These are phyloP conservation scores for Garrulus glandarius DNA, from an alignment of 2,797 vertebrate species.

Conservation along the genomic window DNA sequence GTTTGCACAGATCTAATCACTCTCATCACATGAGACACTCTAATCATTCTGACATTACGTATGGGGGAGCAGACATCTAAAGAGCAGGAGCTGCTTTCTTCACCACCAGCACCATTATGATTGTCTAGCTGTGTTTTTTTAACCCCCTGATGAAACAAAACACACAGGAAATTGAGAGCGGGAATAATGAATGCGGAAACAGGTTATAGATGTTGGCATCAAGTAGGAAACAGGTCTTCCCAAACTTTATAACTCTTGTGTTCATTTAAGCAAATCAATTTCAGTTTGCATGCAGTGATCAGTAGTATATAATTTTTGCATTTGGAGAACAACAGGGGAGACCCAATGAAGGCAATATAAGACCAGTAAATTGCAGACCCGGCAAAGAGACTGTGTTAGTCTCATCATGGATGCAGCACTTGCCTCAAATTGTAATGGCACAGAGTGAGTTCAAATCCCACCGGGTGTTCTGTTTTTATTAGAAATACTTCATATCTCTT, in stretches of 20 bases:
- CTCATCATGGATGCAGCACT: conserved; percentile 20
- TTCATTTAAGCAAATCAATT: conserved; percentile 49
- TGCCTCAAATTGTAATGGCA: conserved; percentile 41
- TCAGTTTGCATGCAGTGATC: conserved; percentile 4
- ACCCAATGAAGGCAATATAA: conserved; percentile 39
- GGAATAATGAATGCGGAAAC: background rate
- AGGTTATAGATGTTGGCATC: conserved; percentile 1
- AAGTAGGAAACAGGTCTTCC: conserved; percentile 3
- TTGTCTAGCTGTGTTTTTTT: background rate
- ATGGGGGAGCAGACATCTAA: background rate
- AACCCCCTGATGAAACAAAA: conserved; percentile 2
- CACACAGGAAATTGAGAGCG: conserved; percentile 3
- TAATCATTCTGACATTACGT: conserved; percentile 31
- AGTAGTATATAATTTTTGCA: conserved; percentile 46
- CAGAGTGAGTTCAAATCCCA: conserved; percentile 56
- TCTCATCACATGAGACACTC: conserved; percentile 44
- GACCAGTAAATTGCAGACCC: conserved; percentile 55
- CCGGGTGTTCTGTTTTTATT: conserved; percentile 66
- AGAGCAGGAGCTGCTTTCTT: background rate
- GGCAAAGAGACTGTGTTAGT: background rate
- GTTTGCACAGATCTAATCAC: conserved; percentile 43
- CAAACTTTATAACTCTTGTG: conserved; percentile 5
- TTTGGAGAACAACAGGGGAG: conserved; percentile 58
- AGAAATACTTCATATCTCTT: conserved; percentile 73
- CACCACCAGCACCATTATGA: background rate